Conservation (phyloP, 2,113 vertebrate species). For the Egretta garzetta region DNA sequence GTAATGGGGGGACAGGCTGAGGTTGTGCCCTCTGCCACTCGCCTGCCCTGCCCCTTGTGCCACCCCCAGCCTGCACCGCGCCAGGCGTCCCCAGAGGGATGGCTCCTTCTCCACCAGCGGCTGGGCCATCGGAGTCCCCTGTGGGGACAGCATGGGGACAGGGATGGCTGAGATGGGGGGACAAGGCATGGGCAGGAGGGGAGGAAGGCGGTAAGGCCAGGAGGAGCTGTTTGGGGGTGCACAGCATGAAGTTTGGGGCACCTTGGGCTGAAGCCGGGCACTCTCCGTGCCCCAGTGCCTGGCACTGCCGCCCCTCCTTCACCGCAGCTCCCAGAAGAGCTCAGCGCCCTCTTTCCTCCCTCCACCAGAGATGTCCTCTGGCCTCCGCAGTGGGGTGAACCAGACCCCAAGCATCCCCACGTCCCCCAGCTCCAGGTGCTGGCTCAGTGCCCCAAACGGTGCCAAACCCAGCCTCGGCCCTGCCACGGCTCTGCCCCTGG, state of each 20-base stretch:
- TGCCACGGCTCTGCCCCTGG: rapidly evolving
- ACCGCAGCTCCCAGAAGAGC: neutral
- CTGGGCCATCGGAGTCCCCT: neutral
- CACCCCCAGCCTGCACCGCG: rapidly evolving
- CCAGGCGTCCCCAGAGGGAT: neutral
- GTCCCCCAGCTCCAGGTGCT: neutral
- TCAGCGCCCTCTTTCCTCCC: neutral
- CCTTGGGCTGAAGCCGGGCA: neutral
- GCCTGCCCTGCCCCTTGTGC: rapidly evolving
- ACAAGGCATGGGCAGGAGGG: neutral
- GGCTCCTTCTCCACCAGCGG: neutral
- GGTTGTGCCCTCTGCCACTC: neutral
- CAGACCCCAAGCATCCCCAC: rapidly evolving
- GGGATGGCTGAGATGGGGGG: neutral
- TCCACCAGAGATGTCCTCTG: neutral
- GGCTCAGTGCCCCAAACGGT: neutral
- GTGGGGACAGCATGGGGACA: neutral
- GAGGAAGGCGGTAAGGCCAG: neutral
- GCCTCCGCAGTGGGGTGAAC: neutral
- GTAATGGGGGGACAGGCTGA: rapidly evolving
- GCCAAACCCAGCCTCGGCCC: neutral
- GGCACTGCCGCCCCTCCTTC: rapidly evolving
- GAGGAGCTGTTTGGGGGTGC: neutral
- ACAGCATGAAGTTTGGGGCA: neutral
- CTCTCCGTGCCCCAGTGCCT: neutral